Evolutionary conservation across 2,888 invertebrate genomes (phyloP).

Genomic region (Pseudanteris insignis): DNA sequence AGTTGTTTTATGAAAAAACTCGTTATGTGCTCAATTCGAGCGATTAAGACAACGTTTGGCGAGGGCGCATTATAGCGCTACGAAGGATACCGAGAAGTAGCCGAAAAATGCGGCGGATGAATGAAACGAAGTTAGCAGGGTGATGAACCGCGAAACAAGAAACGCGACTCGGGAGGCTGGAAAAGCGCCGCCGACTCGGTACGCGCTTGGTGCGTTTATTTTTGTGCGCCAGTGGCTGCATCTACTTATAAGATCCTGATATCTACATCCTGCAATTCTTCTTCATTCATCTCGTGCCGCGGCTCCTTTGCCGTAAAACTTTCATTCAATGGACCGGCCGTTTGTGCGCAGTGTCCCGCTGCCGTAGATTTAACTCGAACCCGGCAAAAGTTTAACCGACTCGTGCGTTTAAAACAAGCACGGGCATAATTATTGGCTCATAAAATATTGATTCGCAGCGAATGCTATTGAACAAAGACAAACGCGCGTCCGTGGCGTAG

Average conservation of each 20-base stretch:
- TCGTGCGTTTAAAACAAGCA: constrained; percentile 6
- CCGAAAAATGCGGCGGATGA: not conserved
- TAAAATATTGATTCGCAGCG: constrained; percentile 35
- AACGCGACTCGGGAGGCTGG: too few relatives aligned
- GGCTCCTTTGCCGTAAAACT: constrained; percentile 2
- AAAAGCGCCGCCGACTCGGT: not conserved
- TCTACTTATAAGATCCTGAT: constrained; percentile 13
- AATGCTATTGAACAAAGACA: constrained; percentile 36
- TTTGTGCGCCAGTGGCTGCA: not conserved
- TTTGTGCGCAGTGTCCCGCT: constrained; percentile 7
- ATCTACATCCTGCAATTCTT: constrained; percentile 14
- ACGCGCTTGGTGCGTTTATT: not conserved
- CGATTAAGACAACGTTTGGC: too few relatives aligned
- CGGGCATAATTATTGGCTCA: constrained; percentile 23
- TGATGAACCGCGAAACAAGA: too few relatives aligned
- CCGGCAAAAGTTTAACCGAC: constrained; percentile 14
- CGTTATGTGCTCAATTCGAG: too few relatives aligned
- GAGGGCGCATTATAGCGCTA: too few relatives aligned
- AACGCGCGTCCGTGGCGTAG: constrained; percentile 21
- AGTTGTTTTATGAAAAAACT: too few relatives aligned
- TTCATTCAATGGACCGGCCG: constrained; percentile 9
- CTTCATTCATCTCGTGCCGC: constrained; percentile 13
- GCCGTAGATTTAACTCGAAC: constrained; percentile 25
- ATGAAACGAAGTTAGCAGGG: too few relatives aligned
- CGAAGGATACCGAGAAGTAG: too few relatives aligned